Evolutionary conservation across 2,113 vertebrate species (phyloP).

Genomic region (Muntiacus reevesi): DNA sequence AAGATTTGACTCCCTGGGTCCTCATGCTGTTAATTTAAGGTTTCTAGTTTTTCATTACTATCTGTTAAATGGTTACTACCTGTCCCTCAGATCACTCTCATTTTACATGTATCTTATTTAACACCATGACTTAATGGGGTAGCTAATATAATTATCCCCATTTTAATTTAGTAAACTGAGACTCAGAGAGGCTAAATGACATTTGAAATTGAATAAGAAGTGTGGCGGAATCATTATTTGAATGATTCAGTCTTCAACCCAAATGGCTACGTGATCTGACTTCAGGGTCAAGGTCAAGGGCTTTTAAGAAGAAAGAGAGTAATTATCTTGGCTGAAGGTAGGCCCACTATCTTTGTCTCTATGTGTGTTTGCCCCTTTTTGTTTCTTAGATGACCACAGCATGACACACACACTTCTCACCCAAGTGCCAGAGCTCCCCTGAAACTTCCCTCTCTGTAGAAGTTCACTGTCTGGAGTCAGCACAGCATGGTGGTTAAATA

Average conservation of each 20-base stretch:
- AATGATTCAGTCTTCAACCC: background rate
- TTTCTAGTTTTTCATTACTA: background rate
- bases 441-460: background rate
- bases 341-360: background rate
- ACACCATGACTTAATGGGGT: background rate
- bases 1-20: background rate
- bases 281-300: background rate
- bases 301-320: background rate
- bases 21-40: background rate
- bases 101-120: background rate
- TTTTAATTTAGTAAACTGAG: background rate
- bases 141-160: background rate
- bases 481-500: background rate
- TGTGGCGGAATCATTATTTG: background rate
- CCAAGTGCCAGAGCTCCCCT: background rate
- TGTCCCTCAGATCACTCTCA: background rate
- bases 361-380: background rate
- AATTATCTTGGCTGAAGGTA: background rate
- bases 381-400: background rate
- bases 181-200: background rate
- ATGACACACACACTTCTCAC: background rate
- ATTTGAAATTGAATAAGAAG: background rate
- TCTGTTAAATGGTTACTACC: background rate
- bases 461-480: background rate
- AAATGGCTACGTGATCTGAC: background rate